Base-by-base conservation (phyloP, 2,113 vertebrate species). In the human region DNA sequence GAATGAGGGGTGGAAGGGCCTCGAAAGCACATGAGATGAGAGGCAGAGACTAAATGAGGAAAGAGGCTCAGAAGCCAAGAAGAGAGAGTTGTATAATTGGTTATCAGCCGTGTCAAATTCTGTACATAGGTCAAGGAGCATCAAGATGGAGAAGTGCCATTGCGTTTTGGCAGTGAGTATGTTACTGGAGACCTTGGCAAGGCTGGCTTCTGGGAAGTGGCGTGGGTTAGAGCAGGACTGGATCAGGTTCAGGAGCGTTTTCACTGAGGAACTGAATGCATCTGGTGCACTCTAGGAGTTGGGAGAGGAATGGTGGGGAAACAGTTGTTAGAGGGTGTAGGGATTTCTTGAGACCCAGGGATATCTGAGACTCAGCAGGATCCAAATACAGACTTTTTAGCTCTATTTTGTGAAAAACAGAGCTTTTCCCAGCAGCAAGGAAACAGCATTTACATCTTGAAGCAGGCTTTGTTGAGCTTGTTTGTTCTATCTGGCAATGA, bases 181-280 rank as follows among this genome's bases (percentile, higher is more conserved):
- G 98, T 98, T 98, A 98, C 97, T 98, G 98, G 98, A 98, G 97
- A 97, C 98, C 94, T 98, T 98, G 98, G 97, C 97, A 98, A 94
- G 94, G 66, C 96, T 92, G 45, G 97, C 96, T 97, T 98, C 98
- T 98, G 98, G 97, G 97, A 98, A 98, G 97, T 97, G 97, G 96
- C 89, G 97, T 98, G 97, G 97, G 97, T 94, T 87, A 92, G 97
- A 97, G 97, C 95, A 35, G 38, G 70, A 14, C 96, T 97, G 98
- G 98, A 96, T 86, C 61, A 68, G 55, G 78, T 97, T 98, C 98
- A 98, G 93, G 96, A 95, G 97, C 82, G 38, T 97, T 97, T 97
- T 97, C 97, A 91, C 96, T 2, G 95, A 97, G 97, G 95, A 97
- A 95, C 96, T 76, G 73, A 97, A 91, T 93, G 96, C 97, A 96